These are phyloP conservation scores for Ovis aries DNA, from an alignment of 2,113 vertebrate species.

Conservation along the genomic window DNA sequence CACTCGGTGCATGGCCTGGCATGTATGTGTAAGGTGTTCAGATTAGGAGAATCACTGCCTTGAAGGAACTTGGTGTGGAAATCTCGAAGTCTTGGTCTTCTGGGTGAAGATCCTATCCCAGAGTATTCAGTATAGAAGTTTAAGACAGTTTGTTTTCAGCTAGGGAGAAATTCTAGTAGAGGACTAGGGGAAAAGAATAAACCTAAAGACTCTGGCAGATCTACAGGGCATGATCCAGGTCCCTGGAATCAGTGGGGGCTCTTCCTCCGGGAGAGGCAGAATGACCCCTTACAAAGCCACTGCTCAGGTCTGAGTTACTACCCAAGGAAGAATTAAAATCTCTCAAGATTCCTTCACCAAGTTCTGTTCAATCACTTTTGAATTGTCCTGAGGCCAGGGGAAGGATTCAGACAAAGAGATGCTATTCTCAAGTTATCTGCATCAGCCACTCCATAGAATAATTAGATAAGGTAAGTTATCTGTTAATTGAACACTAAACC, in stretches of 20 bases:
- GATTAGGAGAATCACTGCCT: background rate
- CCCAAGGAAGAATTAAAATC: constrained; percentile 11
- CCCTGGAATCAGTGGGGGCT: background rate
- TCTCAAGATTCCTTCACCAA: background rate
- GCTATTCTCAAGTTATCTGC: background rate
- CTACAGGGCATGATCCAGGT: background rate
- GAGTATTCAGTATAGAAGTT: background rate
- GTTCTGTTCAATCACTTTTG: background rate
- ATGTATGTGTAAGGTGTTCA: background rate
- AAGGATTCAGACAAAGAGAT: constrained; percentile 37
- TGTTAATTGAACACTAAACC: constrained; percentile 16
- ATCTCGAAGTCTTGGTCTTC: background rate
- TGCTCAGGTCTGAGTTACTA: background rate
- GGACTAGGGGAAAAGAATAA: background rate
- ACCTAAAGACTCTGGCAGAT: background rate
- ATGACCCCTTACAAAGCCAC: background rate
- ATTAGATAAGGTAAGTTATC: background rate
- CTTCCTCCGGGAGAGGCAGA: background rate
- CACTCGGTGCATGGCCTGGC: background rate
- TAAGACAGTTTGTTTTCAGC: background rate
- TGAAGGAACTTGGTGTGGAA: background rate
- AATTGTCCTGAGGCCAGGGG: background rate
- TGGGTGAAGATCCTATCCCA: background rate
- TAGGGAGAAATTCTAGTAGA: background rate
- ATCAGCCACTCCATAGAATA: background rate